Percentiles rank a stretch among this genome's conserved stretches.
Conservation (phyloP, 2,888 invertebrate species). For the Dendrolimus houi region DNA sequence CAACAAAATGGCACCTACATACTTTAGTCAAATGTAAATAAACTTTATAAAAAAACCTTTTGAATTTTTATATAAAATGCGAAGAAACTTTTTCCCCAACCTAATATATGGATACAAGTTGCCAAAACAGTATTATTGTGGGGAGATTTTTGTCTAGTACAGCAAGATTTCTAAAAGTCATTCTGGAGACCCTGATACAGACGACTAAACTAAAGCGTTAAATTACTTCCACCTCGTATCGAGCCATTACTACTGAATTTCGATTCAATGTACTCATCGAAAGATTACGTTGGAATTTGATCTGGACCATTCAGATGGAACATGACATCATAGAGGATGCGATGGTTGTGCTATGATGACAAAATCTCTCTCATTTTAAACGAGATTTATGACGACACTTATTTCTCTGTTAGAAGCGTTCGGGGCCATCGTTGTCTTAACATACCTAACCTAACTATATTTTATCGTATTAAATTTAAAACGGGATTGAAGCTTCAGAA, state of each 20-base stretch:
- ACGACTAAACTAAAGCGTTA: no score
- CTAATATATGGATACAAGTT: no score
- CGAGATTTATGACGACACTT: slow-evolving; percentile 17
- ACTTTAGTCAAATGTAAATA: no score
- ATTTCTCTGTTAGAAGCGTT: slow-evolving; percentile 5
- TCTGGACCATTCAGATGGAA: not conserved
- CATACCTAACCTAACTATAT: slow-evolving; percentile 10
- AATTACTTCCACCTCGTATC: not conserved
- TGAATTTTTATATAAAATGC: no score
- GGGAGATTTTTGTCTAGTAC: no score
- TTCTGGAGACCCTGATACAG: no score
- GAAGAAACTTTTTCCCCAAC: no score
- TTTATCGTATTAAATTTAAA: not conserved
- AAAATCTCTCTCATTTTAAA: slow-evolving; percentile 14
- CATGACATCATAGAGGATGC: not conserved
- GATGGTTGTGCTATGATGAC: slow-evolving; percentile 1
- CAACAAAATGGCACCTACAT: no score
- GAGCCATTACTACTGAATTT: not conserved
- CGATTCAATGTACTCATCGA: slow-evolving; percentile 8
- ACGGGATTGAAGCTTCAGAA: no score
- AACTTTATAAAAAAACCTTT: no score
- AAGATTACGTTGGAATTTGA: slow-evolving; percentile 6
- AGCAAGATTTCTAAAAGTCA: no score
- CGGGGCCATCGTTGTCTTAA: slow-evolving; percentile 17
- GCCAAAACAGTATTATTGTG: no score